Evolutionary conservation across 2,113 vertebrate species (phyloP).

Genomic region (Takifugu bimaculatus): DNA sequence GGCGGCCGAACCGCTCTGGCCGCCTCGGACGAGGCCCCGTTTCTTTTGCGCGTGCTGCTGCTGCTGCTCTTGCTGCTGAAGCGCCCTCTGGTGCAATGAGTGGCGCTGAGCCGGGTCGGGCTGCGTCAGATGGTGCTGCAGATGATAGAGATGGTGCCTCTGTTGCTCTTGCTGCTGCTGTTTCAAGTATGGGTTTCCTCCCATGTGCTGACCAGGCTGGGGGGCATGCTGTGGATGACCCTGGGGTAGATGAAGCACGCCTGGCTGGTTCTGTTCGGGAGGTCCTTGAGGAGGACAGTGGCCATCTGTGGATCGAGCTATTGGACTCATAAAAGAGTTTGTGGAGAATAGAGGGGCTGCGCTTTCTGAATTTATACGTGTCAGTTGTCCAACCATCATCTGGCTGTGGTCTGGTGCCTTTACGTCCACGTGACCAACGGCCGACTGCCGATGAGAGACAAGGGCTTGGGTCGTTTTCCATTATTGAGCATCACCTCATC

Average conservation of each 20-base stretch:
- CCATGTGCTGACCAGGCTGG: conserved; percentile 82
- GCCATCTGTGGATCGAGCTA: conserved; percentile 79
- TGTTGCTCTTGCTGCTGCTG: conserved; percentile 74
- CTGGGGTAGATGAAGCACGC: conserved; percentile 80
- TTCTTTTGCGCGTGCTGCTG: conserved; percentile 92
- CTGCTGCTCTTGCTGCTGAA: conserved; percentile 87
- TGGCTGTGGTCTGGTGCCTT: conserved; percentile 84
- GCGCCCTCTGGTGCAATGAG: conserved; percentile 83
- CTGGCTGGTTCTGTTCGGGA: conserved; percentile 80
- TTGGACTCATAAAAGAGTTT: conserved; percentile 80
- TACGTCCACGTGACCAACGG: conserved; percentile 79
- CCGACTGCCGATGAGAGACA: conserved; percentile 69
- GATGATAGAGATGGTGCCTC: conserved; percentile 89
- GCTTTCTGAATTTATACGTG: conserved; percentile 76
- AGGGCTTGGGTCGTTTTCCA: conserved; percentile 86
- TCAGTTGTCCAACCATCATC: conserved; percentile 81
- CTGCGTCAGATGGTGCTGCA: conserved; percentile 87
- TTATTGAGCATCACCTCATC: conserved; percentile 85
- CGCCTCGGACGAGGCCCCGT: conserved; percentile 81
- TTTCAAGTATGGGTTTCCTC: conserved; percentile 86
- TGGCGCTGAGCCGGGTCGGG: conserved; percentile 82
- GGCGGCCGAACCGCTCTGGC: conserved; percentile 79
- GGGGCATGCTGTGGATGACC: conserved; percentile 78
- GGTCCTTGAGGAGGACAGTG: conserved; percentile 82
- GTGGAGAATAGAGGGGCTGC: conserved; percentile 82